Base-by-base conservation (phyloP, 2,888 invertebrate species). In the Anthophora plumipes region DNA sequence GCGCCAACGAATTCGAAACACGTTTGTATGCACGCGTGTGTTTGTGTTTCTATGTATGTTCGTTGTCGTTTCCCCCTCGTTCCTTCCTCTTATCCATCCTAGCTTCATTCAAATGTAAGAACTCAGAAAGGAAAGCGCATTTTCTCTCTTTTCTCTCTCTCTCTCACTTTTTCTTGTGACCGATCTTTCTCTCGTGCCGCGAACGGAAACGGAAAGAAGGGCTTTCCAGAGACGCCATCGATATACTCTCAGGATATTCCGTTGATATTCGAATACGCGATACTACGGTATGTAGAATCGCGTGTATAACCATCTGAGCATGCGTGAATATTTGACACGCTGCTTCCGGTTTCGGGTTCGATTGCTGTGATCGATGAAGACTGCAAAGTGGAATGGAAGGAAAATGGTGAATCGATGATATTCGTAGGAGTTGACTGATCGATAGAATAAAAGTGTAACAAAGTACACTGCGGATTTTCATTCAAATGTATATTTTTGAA, bases 41-140 rank as follows among this genome's bases (percentile, higher is more conserved):
- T 46, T 12, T 46, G 5, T 46, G 61, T 48, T 46, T 39, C 6
- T 17, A 20, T 52, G 46, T 46, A 14, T 46, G 46, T 46, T 0
- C 57, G 2, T 52, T 22, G n/a, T n/a, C n/a, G n/a, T n/a, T n/a
- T n/a, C n/a, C 52, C 66, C 50, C 60, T 43, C 67, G 9, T 61
- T 41, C 43, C 69, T 63, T 55, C 70, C 77, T 82, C 82, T 77
- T 70, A 72, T 81, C 76, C 71, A 75, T 54, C 55, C 25, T n/a
- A 52, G 64, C 77, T 80, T 82, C 82, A 82, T 85, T 85, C 84
- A 85, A 84, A 85, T 82, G 85, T 82, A 84, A 82, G 74, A 82
- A 82, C 82, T 84, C 82, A n/a, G 80, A 84, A 76, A 84, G 76
- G 82, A 82, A 85, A 84, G 76, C 77, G 85, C 75, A 84, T 84